Evolutionary conservation across 2,888 invertebrate genomes (phyloP), one percentile per base, ranked within the genome.

Genomic region (Gasteruption jaculator): DNA sequence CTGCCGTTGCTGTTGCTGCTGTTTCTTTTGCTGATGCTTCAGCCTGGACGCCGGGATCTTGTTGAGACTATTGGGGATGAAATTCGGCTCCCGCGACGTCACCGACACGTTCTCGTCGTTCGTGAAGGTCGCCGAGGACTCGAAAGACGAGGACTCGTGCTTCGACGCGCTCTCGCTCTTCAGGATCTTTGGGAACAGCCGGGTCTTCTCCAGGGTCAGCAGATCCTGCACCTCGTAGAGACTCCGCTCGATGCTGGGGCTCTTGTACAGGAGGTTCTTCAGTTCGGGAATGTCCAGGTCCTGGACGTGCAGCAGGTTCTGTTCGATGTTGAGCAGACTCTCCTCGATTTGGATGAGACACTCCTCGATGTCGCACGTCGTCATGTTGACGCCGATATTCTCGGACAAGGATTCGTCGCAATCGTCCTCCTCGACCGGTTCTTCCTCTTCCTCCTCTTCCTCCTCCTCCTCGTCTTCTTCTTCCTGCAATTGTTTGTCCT

Each of bases 281-380:
- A 65, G 31, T 29, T 65, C 61, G 1, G 65, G 65, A 14, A 65
- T 58, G 14, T 65, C 63, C 4, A 65, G 49, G 12, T 65, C 57
- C 14, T 65, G 63, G 2, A 65, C 61, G 32, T 66, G 63, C 3
- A 61, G 49, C 2, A 66, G 46, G 47, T 63, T 65, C 37, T 65
- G 59, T 22, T 65, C 65, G 14, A 65, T 65, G 34, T 62, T 65
- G 12, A 62, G 29, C 4, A 66, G 56, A 24, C 66, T 65, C 44
- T 66, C 60, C 35, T 66, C 63, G 27, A 66, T 66, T 34, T 66
- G 60, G 3, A 66, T 58, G 35, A 65, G 53, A 34, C 62, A 65
- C 38, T 65, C 59, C 31, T 65, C 63, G 10, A 65, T 66, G 29
- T 66, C 65, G 26, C 53, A 59, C 3, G 43, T 46, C 4, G 54